Evolutionary conservation across 2,888 invertebrate genomes (phyloP).

Genomic region (Drosophila longiperda): DNA sequence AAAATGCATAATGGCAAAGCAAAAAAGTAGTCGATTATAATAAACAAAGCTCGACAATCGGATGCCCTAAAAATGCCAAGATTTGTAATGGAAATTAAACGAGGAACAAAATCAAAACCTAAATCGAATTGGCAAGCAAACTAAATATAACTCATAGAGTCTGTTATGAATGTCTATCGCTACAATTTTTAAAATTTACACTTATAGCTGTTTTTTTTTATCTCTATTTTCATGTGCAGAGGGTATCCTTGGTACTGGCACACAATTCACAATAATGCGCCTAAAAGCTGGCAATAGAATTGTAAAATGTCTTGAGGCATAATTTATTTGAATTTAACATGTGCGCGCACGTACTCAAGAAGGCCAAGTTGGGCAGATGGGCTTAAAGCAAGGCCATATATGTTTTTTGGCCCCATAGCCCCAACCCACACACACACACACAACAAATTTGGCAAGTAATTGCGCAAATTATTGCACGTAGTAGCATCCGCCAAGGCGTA

Average conservation of each 20-base stretch:
- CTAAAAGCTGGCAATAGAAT: slow-evolving; percentile 72
- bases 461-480: slow-evolving; percentile 79
- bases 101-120: too few relatives aligned
- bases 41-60: neutral
- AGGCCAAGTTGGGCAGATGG: slow-evolving; percentile 13
- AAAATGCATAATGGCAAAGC: slow-evolving; percentile 71
- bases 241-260: slow-evolving; percentile 29
- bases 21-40: slow-evolving; percentile 1
- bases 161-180: too few relatives aligned
- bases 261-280: slow-evolving; percentile 55
- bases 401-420: neutral
- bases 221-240: neutral
- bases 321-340: slow-evolving; percentile 75
- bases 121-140: too few relatives aligned
- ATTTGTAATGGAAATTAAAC: too few relatives aligned
- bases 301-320: slow-evolving; percentile 70
- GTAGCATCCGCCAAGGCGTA: slow-evolving; percentile 67
- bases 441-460: slow-evolving; percentile 72
- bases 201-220: neutral
- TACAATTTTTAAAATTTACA: neutral
- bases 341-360: slow-evolving; percentile 50
- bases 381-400: slow-evolving; percentile 17
- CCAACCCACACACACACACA: neutral
- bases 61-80: neutral
- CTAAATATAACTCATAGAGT: too few relatives aligned